Conservation (phyloP, 2,113 vertebrate species). For the Phyllostomus hastatus region DNA sequence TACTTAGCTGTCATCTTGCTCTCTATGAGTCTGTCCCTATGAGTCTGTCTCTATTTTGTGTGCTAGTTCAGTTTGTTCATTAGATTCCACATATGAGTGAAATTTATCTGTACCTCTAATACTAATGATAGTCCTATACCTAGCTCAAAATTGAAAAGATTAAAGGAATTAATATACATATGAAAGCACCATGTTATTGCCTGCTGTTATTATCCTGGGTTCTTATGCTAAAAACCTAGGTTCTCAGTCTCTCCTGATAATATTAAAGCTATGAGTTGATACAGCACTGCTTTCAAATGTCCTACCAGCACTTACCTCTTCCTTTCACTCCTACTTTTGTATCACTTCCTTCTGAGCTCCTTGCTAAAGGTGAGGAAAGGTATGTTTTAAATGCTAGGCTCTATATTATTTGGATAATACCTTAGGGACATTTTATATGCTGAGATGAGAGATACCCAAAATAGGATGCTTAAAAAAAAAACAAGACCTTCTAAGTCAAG, state of each 20-base stretch:
- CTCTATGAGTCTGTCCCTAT: too few species aligned
- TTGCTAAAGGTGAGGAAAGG: not conserved
- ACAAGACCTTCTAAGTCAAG: not conserved
- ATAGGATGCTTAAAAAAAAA: not conserved
- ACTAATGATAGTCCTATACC: not conserved
- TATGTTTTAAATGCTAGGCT: not conserved
- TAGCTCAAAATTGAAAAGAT: not conserved
- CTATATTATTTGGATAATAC: not conserved
- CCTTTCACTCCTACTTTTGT: not conserved
- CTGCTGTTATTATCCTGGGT: not conserved
- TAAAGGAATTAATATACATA: slow-evolving; percentile 4
- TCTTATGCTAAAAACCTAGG: not conserved
- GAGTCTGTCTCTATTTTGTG: too few species aligned
- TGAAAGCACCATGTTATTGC: not conserved
- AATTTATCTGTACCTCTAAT: not conserved
- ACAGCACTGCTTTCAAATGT: not conserved
- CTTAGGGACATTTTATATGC: not conserved
- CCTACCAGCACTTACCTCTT: not conserved
- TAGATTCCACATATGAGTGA: too few species aligned
- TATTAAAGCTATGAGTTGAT: not conserved
- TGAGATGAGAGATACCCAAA: not conserved
- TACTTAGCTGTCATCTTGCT: too few species aligned
- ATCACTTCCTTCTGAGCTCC: not conserved
- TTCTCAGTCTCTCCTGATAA: not conserved
- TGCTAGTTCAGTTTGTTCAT: too few species aligned